Percentiles rank a stretch among this genome's conserved stretches.
Evolutionary conservation across 2,797 vertebrate species (phyloP).

Genomic region (Huso huso): DNA sequence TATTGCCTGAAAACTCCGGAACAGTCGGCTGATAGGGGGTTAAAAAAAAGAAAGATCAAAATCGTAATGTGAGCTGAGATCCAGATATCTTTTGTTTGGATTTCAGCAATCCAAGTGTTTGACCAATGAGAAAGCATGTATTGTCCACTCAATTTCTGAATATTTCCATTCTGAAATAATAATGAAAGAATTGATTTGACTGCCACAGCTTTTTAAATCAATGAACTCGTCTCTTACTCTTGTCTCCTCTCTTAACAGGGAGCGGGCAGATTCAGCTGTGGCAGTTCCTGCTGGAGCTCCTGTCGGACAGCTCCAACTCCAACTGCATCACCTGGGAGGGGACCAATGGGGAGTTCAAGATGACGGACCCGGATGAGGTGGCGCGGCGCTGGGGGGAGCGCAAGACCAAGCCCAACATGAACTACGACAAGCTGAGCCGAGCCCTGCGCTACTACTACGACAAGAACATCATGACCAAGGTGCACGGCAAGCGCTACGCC

Average conservation of each 20-base stretch:
- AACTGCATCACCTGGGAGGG: conserved; percentile 84
- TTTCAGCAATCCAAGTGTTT: too few relatives aligned
- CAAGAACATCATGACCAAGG: conserved; percentile 90
- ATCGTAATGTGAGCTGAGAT: too few relatives aligned
- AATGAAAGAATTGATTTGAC: too few relatives aligned
- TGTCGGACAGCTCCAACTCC: conserved; percentile 75
- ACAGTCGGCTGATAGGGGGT: too few relatives aligned
- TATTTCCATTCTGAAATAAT: too few relatives aligned
- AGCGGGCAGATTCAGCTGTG: conserved; percentile 81
- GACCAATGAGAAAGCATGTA: too few relatives aligned
- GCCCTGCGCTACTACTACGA: conserved; percentile 84
- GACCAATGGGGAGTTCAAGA: conserved; percentile 82
- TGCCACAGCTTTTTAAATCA: too few relatives aligned
- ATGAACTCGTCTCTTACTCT: not conserved
- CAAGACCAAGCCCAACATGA: conserved; percentile 85
- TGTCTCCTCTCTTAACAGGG: conserved; percentile 34
- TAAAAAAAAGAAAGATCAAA: too few relatives aligned
- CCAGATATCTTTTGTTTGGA: too few relatives aligned
- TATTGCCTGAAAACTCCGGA: too few relatives aligned
- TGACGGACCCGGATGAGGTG: conserved; percentile 80
- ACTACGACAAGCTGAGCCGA: conserved; percentile 83
- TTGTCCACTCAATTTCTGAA: too few relatives aligned
- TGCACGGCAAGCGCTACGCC: conserved; percentile 80
- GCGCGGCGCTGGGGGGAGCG: conserved; percentile 78
- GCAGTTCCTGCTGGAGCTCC: conserved; percentile 80